phyloP scores from a whole-genome alignment of 2,113 vertebrate species.

The Brachionichthys hirsutus region DNA sequence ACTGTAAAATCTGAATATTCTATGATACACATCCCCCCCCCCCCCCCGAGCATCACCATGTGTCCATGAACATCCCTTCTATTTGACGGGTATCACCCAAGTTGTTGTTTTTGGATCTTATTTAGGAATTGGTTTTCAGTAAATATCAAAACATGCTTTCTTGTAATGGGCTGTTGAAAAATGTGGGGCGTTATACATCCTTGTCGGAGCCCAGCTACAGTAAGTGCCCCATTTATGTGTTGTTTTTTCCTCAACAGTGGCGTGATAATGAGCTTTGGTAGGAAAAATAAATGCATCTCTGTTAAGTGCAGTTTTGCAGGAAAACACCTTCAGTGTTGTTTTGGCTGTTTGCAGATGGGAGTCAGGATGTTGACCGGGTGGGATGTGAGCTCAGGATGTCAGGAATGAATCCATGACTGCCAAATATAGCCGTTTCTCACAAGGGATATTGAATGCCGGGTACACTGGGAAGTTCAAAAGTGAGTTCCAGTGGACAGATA shows the following conservation, averaged over 20 bases:
- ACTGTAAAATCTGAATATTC: background rate
- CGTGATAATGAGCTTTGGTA: conserved; percentile 48
- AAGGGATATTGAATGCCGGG: conserved; percentile 9
- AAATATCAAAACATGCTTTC: conserved; percentile 41
- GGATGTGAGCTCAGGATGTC: conserved; percentile 44
- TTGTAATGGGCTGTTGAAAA: conserved; percentile 40
- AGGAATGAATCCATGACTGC: conserved; percentile 34
- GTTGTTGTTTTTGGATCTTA: background rate
- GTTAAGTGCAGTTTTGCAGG: conserved; percentile 42
- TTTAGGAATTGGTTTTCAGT: conserved; percentile 30
- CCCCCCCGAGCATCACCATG: conserved; percentile 5
- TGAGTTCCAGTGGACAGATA: conserved; percentile 14
- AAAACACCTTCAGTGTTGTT: conserved; percentile 42
- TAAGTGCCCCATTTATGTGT: conserved; percentile 56
- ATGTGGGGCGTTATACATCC: background rate
- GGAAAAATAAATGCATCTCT: conserved; percentile 25
- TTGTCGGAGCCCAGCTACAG: conserved; percentile 19
- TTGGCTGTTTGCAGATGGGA: conserved; percentile 19
- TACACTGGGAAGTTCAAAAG: conserved; percentile 26
- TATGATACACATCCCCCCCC: background rate
- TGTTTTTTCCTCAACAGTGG: conserved; percentile 35
- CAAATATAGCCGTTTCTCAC: conserved; percentile 46
- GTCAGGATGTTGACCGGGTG: conserved; percentile 40
- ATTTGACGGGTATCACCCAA: conserved; percentile 6
- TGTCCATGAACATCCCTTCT: conserved; percentile 5